Conservation (phyloP, 30 jellyfish, hydroid and myxozoan species). For the Pseudorhiza aurosa region DNA sequence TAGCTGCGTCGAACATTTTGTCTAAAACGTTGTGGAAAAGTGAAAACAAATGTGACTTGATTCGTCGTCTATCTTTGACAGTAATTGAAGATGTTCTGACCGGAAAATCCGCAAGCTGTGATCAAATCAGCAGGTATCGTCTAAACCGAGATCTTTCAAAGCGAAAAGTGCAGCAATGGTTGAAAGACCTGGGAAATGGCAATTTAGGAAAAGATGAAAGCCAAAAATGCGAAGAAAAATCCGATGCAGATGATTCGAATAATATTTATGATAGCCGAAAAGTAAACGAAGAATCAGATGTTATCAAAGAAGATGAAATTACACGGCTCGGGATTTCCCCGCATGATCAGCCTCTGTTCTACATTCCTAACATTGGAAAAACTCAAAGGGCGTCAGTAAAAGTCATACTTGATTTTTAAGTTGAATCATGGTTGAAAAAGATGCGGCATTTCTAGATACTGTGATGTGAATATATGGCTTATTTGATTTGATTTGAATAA, state of each 20-base stretch:
- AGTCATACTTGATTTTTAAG: conserved; percentile 12
- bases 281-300: not conserved
- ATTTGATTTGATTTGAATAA: not conserved
- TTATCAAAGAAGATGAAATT: not conserved
- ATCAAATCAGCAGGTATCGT: conserved; percentile 5
- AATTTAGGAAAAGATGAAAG: not conserved
- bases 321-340: not conserved
- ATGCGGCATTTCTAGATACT: not conserved
- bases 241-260: not conserved
- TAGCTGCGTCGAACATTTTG: not conserved
- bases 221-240: not conserved
- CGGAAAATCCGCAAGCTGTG: conserved; percentile 55
- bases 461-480: not conserved
- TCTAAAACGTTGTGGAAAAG: conserved; percentile 13
- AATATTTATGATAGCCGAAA: not conserved
- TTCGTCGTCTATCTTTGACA: conserved; percentile 55
- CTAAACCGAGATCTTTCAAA: conserved; percentile 27
- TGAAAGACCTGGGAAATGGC: conserved; percentile 29
- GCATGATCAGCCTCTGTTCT: conserved; percentile 42
- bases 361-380: conserved; percentile 35
- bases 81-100: conserved; percentile 39
- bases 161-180: conserved; percentile 60
- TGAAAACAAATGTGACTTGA: conserved; percentile 7
- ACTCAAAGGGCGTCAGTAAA: conserved; percentile 7
- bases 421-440: not conserved